Conservation (phyloP, 2,113 vertebrate genomes). For the Triplophysa siluroides region DNA sequence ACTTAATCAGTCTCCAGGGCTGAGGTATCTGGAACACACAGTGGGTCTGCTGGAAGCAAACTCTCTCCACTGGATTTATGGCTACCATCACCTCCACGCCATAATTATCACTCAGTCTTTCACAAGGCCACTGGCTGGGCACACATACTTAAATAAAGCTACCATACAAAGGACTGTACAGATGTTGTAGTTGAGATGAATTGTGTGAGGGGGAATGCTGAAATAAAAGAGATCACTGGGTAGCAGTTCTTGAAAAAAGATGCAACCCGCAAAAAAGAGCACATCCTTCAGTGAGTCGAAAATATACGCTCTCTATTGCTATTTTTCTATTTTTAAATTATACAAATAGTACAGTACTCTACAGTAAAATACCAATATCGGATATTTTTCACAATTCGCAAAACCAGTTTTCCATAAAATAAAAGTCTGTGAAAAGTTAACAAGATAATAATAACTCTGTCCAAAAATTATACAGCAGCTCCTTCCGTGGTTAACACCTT, state of each 20-base stretch:
- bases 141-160: background rate
- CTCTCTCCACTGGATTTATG: constrained; percentile 37
- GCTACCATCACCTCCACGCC: constrained; percentile 15
- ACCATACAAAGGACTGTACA: background rate
- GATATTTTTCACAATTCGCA: too few species aligned
- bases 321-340: too few species aligned
- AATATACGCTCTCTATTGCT: background rate
- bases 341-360: too few species aligned
- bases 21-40: constrained; percentile 53
- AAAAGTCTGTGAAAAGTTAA: too few species aligned
- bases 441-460: too few species aligned
- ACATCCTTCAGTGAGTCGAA: background rate
- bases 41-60: constrained; percentile 29
- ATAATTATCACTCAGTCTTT: constrained; percentile 30
- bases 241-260: too few species aligned
- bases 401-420: too few species aligned
- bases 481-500: too few species aligned
- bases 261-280: background rate
- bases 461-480: too few species aligned
- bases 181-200: background rate
- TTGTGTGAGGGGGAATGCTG: background rate
- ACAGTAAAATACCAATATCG: too few species aligned
- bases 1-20: constrained; percentile 42
- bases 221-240: too few species aligned
- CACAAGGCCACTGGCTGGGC: constrained; percentile 1